These are phyloP conservation scores for Brienomyrus longianalis DNA, from an alignment of 2,113 vertebrate species.

Conservation along the genomic window DNA sequence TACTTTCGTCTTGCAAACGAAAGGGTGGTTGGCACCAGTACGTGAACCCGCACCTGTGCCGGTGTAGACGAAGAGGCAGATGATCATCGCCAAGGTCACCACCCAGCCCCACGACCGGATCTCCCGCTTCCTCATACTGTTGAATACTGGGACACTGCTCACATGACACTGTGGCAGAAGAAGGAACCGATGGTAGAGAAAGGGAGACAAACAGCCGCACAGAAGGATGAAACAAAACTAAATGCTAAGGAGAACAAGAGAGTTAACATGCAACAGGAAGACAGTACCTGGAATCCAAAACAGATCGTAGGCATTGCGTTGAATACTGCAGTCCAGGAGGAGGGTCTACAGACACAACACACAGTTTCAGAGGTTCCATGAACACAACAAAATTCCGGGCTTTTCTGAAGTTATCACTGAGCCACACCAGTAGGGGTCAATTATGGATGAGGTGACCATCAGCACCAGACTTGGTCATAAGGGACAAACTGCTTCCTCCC, in stretches of 20 bases:
- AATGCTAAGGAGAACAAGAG: not conserved
- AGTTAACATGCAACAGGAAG: not conserved
- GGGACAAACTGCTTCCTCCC: not conserved
- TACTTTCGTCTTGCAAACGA: not conserved
- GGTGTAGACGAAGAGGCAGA: constrained; percentile 89
- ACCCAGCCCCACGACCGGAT: constrained; percentile 81
- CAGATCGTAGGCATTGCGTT: constrained; percentile 92
- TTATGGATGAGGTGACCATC: not conserved
- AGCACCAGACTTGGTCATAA: not conserved
- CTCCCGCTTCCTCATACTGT: constrained; percentile 80
- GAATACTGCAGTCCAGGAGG: constrained; percentile 81
- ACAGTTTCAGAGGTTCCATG: not conserved
- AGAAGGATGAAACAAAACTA: not conserved
- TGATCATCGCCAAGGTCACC: constrained; percentile 82
- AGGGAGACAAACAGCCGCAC: not conserved
- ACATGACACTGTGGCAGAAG: constrained; percentile 76
- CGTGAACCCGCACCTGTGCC: constrained; percentile 81
- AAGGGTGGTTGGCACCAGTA: not conserved
- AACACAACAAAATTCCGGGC: not conserved
- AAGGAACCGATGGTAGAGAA: not conserved
- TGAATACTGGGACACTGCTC: constrained; percentile 90
- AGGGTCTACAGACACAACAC: constrained; percentile 62
- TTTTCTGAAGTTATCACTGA: not conserved
- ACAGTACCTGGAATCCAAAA: constrained; percentile 85
- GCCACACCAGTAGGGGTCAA: not conserved